phyloP scores from a whole-genome alignment of 1,140 invertebrate species.

The Hypothenemus hampei region DNA sequence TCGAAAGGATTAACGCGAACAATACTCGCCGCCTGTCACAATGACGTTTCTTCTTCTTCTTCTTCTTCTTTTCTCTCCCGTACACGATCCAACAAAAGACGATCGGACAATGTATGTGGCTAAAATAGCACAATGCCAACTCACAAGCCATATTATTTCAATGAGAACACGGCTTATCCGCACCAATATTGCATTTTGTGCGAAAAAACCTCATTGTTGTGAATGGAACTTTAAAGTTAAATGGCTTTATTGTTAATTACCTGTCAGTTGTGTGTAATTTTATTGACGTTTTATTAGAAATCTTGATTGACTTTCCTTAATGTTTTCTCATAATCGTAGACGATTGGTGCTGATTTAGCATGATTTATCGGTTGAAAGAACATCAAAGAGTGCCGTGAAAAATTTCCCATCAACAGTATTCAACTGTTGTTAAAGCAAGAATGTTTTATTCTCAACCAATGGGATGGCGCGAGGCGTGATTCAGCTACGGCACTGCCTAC shows the following conservation, averaged over 20 bases:
- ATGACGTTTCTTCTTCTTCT: conserved; percentile 10
- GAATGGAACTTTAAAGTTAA: not conserved
- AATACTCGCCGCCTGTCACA: conserved; percentile 17
- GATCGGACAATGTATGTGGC: conserved; percentile 15
- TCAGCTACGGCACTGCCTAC: conserved; percentile 15
- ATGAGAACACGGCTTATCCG: not conserved
- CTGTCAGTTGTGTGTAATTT: not conserved
- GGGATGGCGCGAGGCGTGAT: conserved; percentile 14
- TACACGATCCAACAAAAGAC: conserved; percentile 13
- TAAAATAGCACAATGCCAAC: conserved; percentile 13
- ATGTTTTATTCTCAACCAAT: conserved; percentile 21
- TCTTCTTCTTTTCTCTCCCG: conserved; percentile 5
- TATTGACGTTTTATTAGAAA: not conserved
- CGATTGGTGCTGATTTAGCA: conserved; percentile 9
- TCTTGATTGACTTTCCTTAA: too few relatives aligned
- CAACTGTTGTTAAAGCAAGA: conserved; percentile 23
- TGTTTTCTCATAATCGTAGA: too few relatives aligned
- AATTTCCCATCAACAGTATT: conserved; percentile 24
- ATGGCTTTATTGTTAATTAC: not conserved
- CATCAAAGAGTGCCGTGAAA: conserved; percentile 21
- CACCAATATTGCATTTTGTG: not conserved
- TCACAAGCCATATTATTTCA: conserved; percentile 11
- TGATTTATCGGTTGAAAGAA: conserved; percentile 2
- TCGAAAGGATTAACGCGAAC: conserved; percentile 10
- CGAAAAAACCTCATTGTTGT: not conserved